Base-by-base conservation (phyloP, 2,797 vertebrate species). In the Mallotus villosus region DNA sequence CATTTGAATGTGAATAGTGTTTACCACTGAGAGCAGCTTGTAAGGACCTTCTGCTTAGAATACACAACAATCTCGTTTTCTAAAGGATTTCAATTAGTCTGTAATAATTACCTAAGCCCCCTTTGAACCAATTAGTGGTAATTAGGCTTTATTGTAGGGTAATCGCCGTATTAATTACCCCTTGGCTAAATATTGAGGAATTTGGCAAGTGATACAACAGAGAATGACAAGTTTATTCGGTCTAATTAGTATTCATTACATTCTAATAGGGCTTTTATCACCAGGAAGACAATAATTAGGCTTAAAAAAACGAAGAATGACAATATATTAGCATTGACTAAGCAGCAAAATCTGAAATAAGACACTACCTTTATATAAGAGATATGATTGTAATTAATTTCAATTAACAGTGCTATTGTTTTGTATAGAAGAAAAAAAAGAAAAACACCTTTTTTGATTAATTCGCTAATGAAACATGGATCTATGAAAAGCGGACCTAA, bases 1-100 rank as follows among this genome's bases (percentile, higher is more conserved):
- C 88, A 94, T 94, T 94, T 93, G 89, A 94, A 94, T 94, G 88
- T 93, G 91, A 94, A 94, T 93, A 74, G 88, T 85, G 74, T 91
- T 89, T 89, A 91, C 84, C 88, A 88, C 71, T 68, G 88, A 89
- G 87, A 88, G 86, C 90, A 79, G 90, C 89, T 87, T 83, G 82
- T 74, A 78, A 85, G 78, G 77, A 85, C 75, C 84, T 80, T 78
- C 82, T 66, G 85, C 78, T 83, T 72, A 80, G 82, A 90, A 92
- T 72, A 81, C 86, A 85, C 90, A 85, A 84, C 81, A 82, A 72
- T 74, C 85, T 77, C 78, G 75, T 81, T 68, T 81, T 86, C 82
- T 83, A 85, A 78, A 87, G 88, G 77, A 81, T 92, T 92, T 92
- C 91, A 93, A 92, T 94, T 92, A 92, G 78, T 76, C 75, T 81